Base-by-base conservation (phyloP, 1,140 invertebrate species). In the Patella vulgata region DNA sequence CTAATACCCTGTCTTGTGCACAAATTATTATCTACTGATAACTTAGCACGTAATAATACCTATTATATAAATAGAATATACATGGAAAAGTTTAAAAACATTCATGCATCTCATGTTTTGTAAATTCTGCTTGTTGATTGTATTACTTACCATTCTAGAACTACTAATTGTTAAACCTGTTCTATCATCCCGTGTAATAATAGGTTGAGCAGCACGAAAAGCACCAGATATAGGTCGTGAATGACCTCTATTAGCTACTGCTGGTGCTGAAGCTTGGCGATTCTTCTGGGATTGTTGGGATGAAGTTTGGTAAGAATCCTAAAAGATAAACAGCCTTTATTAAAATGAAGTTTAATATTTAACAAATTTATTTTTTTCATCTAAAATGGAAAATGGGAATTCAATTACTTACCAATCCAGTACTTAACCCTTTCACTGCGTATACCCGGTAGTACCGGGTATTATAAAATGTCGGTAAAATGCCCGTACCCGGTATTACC, bases 221-320 rank as follows among this genome's bases (percentile, higher is more conserved):
- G 59, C 46, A 42, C 57, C 63, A 52, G 69, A 66, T 39, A 75
- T 59, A 14, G 66, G 54, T 44, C 68, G 43, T 25, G 53, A 56
- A 42, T 65, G 58, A 27, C 61, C 66, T 40, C 64, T 59, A 36
- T 66, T 54, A 1, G 47, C 72, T 4, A 40, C 60, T 8, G 74
- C 74, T 4, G 77, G 80, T 8, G 77, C 78, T 11, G 78, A 82
- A 1, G 70, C 63, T 25, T 78, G 76, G 21, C 73, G 56, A 53
- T 70, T 63, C 59, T 75, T 70, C 39, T 48, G 58, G 51, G 36
- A 9, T 14, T 36, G n/a, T n/a, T n/a, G 33, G 14, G 59, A 53
- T 27, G 64, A 58, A 19, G 61, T 58, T 21, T 60, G 68, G 36
- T 70, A 63, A 30, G 64, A 47, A 46, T 70, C 61, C 33, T 64